Evolutionary conservation across 30 jellyfish, hydroid and myxozoan genomes (phyloP), one percentile per base, ranked within the genome.

Genomic region (Pelagia noctiluca): DNA sequence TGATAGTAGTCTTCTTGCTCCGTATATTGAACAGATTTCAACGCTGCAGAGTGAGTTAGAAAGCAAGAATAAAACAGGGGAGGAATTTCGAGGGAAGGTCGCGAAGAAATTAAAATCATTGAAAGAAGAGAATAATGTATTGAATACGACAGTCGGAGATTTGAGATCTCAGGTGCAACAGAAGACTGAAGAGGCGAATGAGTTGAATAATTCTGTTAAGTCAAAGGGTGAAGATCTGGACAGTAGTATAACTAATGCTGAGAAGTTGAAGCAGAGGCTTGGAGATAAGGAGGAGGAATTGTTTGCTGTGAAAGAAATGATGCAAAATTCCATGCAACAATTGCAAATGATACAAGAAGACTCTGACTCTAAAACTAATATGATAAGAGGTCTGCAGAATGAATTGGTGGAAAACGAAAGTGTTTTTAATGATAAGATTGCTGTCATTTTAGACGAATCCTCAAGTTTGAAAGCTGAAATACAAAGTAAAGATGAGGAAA

Each of bases 251-350:
- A 7, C 8, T 0, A 83, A 84, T 36, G 26, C 24, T 7, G 83
- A 26, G 23, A 61, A 63, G 22, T 35, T 71, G 31, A 50, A 57
- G 33, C 87, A 73, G 35, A 71, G 87, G 8, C 32, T 73, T 2
- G 46, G 61, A 30, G 94, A 84, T 28, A 84, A 84, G 31, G 94
- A 84, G 34, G 94, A 74, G 13, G 94, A 84, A 33, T 52, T 84
- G 29, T 0, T 60, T 34, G 81, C 88, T 1, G 83, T 84, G 0
- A 84, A 84, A 63, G 94, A 84, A 29, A 84, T 72, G 77, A 63
- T 84, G 82, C 76, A 60, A 24, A 10, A 37, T 57, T 32, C 94
- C 2, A 60, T 73, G 75, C 61, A 57, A 70, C 83, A 71, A 33
- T 54, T 84, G 72, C 94, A 84, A 62, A 28, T 37, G 7, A 29